These are phyloP conservation scores for Puntigrus tetrazona DNA, from an alignment of 2,113 vertebrate species.

Conservation along the genomic window DNA sequence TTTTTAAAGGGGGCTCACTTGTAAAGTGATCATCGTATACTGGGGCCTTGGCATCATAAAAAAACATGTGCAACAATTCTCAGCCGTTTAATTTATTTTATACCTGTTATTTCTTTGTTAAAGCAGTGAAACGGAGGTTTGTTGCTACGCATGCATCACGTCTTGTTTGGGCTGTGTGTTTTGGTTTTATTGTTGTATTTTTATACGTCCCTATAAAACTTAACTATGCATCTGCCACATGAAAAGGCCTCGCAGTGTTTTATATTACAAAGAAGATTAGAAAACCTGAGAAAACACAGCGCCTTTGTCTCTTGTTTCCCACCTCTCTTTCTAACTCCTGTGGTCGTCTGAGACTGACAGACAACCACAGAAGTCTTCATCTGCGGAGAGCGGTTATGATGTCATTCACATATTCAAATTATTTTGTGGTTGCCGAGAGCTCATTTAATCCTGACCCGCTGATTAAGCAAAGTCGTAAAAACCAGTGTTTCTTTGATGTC, in stretches of 20 bases:
- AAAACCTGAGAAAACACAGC: background rate
- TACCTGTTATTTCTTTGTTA: background rate
- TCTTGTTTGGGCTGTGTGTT: slow-evolving; percentile 8
- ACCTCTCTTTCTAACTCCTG: slow-evolving; percentile 10
- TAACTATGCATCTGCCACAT: slow-evolving; percentile 23
- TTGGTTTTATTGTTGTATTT: slow-evolving; percentile 16
- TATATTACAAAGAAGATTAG: slow-evolving; percentile 2
- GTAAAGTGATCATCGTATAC: background rate
- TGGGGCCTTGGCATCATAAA: background rate
- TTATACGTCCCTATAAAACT: slow-evolving; percentile 16
- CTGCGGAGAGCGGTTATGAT: background rate
- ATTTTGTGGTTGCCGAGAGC: slow-evolving; percentile 11
- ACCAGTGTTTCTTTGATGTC: slow-evolving; percentile 8
- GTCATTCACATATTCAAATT: slow-evolving; percentile 33
- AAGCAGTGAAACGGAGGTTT: background rate
- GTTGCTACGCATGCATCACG: slow-evolving; percentile 9
- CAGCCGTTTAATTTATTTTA: background rate
- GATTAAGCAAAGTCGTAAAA: slow-evolving; percentile 37
- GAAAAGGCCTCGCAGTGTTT: background rate
- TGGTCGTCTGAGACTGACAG: slow-evolving; percentile 24
- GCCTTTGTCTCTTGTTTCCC: background rate
- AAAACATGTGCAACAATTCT: background rate
- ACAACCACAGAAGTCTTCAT: slow-evolving; percentile 20
- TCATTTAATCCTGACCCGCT: background rate
- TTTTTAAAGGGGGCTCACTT: background rate